A percentile compares a stretch with the other conserved stretches of the same genome.
phyloP scores from a whole-genome alignment of 2,797 vertebrate genomes.

The Hozukius guyotensis region DNA sequence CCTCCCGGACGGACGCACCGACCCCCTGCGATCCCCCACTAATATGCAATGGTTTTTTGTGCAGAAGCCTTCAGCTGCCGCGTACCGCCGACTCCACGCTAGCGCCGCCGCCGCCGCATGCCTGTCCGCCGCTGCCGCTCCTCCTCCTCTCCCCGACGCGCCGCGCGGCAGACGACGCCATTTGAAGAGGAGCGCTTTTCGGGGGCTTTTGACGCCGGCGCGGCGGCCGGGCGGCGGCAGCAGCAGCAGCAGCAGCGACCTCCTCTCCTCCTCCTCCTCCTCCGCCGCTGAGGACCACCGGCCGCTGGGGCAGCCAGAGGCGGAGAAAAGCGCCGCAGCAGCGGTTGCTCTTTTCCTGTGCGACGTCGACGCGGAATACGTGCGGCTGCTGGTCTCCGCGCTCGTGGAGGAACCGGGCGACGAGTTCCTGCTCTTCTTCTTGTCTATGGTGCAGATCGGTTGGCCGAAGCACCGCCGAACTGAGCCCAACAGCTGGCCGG shows the following conservation, averaged over 20 bases:
- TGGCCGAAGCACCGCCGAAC: slow-evolving; percentile 85
- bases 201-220: slow-evolving; percentile 75
- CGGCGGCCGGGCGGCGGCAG: slow-evolving; percentile 85
- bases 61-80: slow-evolving; percentile 87
- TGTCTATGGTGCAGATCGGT: slow-evolving; percentile 97
- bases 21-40: slow-evolving; percentile 79
- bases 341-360: slow-evolving; percentile 84
- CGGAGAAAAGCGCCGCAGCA: slow-evolving; percentile 60
- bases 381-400: slow-evolving; percentile 56
- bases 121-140: slow-evolving; percentile 77
- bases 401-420: slow-evolving; percentile 60
- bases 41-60: slow-evolving; percentile 94
- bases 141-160: slow-evolving; percentile 79
- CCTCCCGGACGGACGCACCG: slow-evolving; percentile 60
- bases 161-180: slow-evolving; percentile 88
- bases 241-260: slow-evolving; percentile 73
- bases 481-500: slow-evolving; percentile 88
- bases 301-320: slow-evolving; percentile 82
- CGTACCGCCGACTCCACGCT: slow-evolving; percentile 88
- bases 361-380: slow-evolving; percentile 85
- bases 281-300: slow-evolving; percentile 65
- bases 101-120: slow-evolving; percentile 88
- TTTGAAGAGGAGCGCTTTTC: slow-evolving; percentile 80
- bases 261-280: slow-evolving; percentile 44
- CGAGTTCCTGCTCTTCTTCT: slow-evolving; percentile 81